Percentiles rank a stretch among this genome's conserved stretches.
phyloP scores from a whole-genome alignment of 1,140 invertebrate genomes.

The Calephelis virginiensis region DNA sequence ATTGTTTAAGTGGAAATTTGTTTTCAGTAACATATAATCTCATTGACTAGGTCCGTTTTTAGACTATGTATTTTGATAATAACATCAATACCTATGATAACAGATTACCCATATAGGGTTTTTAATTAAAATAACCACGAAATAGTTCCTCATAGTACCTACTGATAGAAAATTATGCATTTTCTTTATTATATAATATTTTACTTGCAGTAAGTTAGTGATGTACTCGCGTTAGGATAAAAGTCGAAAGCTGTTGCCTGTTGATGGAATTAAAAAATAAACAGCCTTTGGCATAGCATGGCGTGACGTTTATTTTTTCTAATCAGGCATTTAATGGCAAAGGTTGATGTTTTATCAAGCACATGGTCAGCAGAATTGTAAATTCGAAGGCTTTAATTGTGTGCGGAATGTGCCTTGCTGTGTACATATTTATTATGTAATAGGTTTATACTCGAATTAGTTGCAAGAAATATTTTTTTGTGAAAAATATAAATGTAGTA shows the following conservation, averaged over 20 bases:
- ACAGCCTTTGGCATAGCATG: conserved; percentile 7
- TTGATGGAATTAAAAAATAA: conserved; percentile 26
- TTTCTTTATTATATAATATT: conserved; percentile 70
- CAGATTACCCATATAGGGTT: conserved; percentile 45
- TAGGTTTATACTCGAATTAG: conserved; percentile 79
- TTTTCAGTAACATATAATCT: conserved; percentile 55
- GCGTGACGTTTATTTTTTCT: conserved; percentile 36
- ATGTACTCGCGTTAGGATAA: conserved; percentile 58
- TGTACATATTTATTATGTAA: conserved; percentile 70
- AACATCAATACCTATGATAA: conserved; percentile 65
- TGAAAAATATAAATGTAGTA: conserved; percentile 70
- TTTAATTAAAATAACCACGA: conserved; percentile 66
- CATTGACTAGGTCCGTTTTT: conserved; percentile 58
- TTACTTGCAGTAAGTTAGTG: conserved; percentile 71
- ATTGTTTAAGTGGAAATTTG: conserved; percentile 33
- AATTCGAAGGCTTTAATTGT: conserved; percentile 72
- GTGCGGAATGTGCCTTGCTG: conserved; percentile 80
- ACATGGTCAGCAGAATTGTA: conserved; percentile 68
- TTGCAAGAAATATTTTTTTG: conserved; percentile 77
- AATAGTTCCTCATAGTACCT: conserved; percentile 78
- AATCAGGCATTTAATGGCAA: conserved; percentile 38
- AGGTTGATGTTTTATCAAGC: conserved; percentile 71
- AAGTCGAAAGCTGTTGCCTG: conserved; percentile 43
- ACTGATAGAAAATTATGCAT: conserved; percentile 77
- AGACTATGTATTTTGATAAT: conserved; percentile 74